Conservation (phyloP, 2,113 vertebrate species). For the Chloropsis hardwickii region DNA sequence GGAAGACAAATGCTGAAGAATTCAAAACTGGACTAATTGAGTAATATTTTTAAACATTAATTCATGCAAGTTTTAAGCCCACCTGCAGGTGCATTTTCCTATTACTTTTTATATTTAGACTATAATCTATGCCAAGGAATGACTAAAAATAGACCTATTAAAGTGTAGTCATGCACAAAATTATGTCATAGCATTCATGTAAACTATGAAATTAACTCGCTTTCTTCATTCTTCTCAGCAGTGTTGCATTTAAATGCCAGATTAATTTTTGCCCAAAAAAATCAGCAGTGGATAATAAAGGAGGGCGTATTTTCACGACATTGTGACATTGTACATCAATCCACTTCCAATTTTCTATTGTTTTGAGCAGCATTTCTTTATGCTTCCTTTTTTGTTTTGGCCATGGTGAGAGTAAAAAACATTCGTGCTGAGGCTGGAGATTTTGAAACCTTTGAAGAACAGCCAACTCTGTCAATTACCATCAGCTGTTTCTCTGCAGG, state of each 20-base stretch:
- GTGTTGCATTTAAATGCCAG: not conserved
- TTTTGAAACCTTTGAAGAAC: not conserved
- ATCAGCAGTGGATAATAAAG: not conserved
- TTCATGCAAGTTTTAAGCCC: not conserved
- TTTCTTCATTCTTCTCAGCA: not conserved
- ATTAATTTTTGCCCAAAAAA: not conserved
- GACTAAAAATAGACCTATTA: not conserved
- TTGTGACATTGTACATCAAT: not conserved
- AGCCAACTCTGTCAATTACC: not conserved
- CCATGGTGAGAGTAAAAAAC: not conserved
- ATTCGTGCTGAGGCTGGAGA: not conserved
- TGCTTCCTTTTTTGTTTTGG: not conserved
- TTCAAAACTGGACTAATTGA: not conserved
- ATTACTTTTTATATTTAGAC: not conserved
- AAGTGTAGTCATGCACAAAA: not conserved
- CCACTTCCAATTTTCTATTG: not conserved
- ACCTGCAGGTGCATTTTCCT: not conserved
- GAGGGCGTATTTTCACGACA: not conserved
- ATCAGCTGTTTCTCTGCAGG: not conserved
- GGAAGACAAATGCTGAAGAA: not conserved
- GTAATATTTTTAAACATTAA: not conserved
- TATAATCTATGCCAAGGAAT: not conserved
- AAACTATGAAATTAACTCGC: not conserved
- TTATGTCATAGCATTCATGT: not conserved
- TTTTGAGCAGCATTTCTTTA: not conserved